Base-by-base conservation (phyloP, 1,140 invertebrate species). In the Bombus fervidus region DNA sequence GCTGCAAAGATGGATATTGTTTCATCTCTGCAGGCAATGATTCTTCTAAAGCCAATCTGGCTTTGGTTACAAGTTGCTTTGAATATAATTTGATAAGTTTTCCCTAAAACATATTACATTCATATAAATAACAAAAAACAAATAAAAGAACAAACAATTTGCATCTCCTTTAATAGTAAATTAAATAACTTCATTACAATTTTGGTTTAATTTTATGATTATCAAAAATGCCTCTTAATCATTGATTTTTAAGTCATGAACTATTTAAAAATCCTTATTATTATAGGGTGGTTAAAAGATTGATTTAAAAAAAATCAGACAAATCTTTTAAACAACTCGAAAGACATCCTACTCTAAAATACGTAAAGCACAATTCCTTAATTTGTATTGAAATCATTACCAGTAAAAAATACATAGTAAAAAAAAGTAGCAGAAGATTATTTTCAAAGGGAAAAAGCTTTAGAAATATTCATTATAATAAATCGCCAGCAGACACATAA, bases 51-150 rank as follows among this genome's bases (percentile, higher is more conserved):
- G 95, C 93, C 92, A 98, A 96, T 94, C 97, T 97, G 84, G 97
- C 96, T 95, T 99, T 99, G 37, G 97, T 98, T 79, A 98, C 96
- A 90, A 99, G 95, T 96, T 99, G 98, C 85, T 97, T 97, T 59
- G 98, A 98, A 93, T 99, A 99, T 89, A 99, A 96, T 94, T 98
- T 98, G 85, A 99, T 97, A 80, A 99, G 95, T 95, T 99, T 99
- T 53, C 98, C 98, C 98, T 99, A 87, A 89, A 84, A 86, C 66
- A 76, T 8, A 83, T 62, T 43, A 76, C 47, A 62, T 15, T 76
- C 8, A n/a, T 18, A 37, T 57, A 68, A 53, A 73, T 31, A 53
- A 64, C 18, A 53, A 53, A 53, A 53, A 22, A 53, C 47, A 53
- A 53, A 53, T 53, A 22, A 71, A 86, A 64, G 59, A 66, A 28